Base-by-base conservation (phyloP, 2,888 invertebrate species). In the Lydus trimaculatus region DNA sequence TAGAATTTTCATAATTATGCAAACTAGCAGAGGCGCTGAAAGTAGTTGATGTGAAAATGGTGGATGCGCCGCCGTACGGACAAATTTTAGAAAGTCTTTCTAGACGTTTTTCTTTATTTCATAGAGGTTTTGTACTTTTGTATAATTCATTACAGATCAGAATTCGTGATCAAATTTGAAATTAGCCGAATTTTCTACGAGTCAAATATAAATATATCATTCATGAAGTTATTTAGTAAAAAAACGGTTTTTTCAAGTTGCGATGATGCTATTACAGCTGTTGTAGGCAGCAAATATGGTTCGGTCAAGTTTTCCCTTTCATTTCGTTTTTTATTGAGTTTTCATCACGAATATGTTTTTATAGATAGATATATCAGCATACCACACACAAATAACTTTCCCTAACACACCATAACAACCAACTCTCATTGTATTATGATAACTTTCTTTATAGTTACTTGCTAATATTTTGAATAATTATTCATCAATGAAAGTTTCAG, bases 391-490 rank as follows among this genome's bases (percentile, higher is more conserved):
- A 62, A 62, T 62, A 71, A 73, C 73, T 73, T 73, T 73, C 73
- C 67, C 73, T 65, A 61, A 39, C 59, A 66, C 31, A 17, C 63
- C 71, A 69, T 69, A 69, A 69, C 62, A 36, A 62, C 58, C 66
- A 61, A 64, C 39, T 67, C 63, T 33, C 64, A 56, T 70, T 70
- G 67, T 67, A 65, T 67, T 70, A 68, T 61, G 61, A 23, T 23
- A 62, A 72, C 73, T 72, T 73, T 73, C 73, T 64, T 70, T 65
- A 61, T 31, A 64, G 31, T 69, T 25, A 48, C 28, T 65, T 43
- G 62, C 60, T 64, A 61, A 64, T 56, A 36, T 52, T 63, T 43
- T 56, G 31, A 65, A 63, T 69, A 69, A 64, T 67, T 61, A 61
- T 36, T 61, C 61, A 33, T 61, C 61, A 33, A 23, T 13, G 61